These are phyloP conservation scores for Batillaria attramentaria DNA, from an alignment of 1,140 invertebrate species.

Conservation along the genomic window DNA sequence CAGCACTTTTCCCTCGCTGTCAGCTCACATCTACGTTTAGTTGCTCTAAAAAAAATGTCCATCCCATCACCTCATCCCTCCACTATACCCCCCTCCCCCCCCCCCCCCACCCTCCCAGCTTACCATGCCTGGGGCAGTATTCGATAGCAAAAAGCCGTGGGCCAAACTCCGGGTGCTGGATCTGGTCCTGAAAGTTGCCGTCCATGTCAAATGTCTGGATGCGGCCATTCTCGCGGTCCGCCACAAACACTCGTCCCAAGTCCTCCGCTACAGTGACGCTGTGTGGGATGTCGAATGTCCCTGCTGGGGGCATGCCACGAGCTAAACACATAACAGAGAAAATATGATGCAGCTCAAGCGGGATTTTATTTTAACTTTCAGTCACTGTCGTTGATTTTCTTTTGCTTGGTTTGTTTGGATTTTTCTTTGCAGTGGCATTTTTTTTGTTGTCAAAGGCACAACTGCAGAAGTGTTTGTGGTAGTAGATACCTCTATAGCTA, in stretches of 20 bases:
- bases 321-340: no score
- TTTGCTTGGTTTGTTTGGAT: no score
- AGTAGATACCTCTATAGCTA: no score
- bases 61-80: background rate
- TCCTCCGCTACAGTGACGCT: conserved; percentile 87
- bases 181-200: conserved; percentile 62
- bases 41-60: background rate
- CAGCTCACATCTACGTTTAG: background rate
- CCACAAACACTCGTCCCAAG: conserved; percentile 88
- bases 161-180: conserved; percentile 65
- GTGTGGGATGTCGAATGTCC: conserved; percentile 84
- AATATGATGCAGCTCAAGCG: no score
- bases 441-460: no score
- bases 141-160: conserved; percentile 70
- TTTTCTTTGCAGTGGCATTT: no score
- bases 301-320: conserved; percentile 25
- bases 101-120: conserved; percentile 18
- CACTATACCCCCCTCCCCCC: background rate
- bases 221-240: conserved; percentile 93
- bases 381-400: no score
- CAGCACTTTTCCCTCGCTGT: background rate
- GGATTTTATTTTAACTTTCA: no score
- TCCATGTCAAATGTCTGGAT: conserved; percentile 75
- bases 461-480: no score
- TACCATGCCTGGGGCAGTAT: conserved; percentile 59